Evolutionary conservation across 2,113 vertebrate genomes (phyloP).

Genomic region (Dendropsophus ebraccatus): DNA sequence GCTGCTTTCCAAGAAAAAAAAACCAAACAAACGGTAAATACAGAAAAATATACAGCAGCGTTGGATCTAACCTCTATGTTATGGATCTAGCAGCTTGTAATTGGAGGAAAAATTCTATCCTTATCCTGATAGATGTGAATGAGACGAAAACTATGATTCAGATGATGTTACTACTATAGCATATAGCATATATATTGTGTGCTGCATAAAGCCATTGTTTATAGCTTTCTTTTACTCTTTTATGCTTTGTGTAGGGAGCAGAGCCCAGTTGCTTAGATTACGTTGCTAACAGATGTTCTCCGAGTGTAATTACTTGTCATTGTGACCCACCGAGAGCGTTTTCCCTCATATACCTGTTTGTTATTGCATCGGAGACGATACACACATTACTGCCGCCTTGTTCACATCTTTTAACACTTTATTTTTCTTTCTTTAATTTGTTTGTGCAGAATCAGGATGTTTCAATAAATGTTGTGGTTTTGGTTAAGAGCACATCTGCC

Average conservation of each 20-base stretch:
- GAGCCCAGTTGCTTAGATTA: not conserved
- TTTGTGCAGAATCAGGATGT: constrained; percentile 41
- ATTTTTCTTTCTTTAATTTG: constrained; percentile 25
- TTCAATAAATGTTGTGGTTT: constrained; percentile 48
- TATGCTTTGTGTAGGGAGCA: not conserved
- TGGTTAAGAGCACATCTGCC: constrained; percentile 30
- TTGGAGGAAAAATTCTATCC: not conserved
- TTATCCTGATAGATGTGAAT: not conserved
- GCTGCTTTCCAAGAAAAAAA: too few species aligned
- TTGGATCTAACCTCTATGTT: too few species aligned
- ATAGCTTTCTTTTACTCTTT: not conserved
- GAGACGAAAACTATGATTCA: too few species aligned
- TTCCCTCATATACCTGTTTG: constrained; percentile 1
- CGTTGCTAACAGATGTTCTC: not conserved
- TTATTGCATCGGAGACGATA: not conserved
- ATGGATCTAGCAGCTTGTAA: too few species aligned
- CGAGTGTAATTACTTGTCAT: not conserved
- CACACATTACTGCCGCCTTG: not conserved
- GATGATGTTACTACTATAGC: too few species aligned
- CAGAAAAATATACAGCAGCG: too few species aligned
- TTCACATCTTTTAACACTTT: constrained; percentile 34
- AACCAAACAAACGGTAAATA: too few species aligned
- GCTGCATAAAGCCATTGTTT: not conserved
- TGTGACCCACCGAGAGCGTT: not conserved
- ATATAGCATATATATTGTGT: too few species aligned